Conservation (phyloP, 2,113 vertebrate genomes). For the Amphiprion percula region DNA sequence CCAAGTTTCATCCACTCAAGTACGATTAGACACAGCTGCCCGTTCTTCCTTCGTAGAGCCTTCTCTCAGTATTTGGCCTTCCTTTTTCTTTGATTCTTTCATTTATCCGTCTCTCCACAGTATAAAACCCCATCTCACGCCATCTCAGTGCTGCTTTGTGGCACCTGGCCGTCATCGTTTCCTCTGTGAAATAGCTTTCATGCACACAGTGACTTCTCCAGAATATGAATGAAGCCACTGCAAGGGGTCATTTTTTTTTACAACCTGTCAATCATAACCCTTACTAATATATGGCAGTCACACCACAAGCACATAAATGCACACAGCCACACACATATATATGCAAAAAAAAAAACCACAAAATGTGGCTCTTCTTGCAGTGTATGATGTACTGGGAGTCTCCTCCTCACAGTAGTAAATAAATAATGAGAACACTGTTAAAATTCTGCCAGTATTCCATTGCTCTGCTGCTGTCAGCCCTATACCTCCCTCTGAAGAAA, state of each 20-base stretch:
- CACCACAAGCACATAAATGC: not conserved
- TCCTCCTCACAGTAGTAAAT: slow-evolving; percentile 73
- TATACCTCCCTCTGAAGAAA: slow-evolving; percentile 40
- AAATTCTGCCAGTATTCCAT: slow-evolving; percentile 76
- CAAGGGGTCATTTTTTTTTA: slow-evolving; percentile 21
- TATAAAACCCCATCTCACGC: slow-evolving; percentile 41
- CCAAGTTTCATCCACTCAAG: slow-evolving; percentile 11
- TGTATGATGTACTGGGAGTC: slow-evolving; percentile 48
- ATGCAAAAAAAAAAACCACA: slow-evolving; percentile 5
- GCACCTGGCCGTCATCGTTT: slow-evolving; percentile 44
- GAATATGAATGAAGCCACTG: slow-evolving; percentile 74
- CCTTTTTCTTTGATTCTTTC: slow-evolving; percentile 13
- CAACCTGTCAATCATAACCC: slow-evolving; percentile 30
- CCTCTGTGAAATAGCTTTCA: slow-evolving; percentile 63
- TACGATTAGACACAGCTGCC: slow-evolving; percentile 9
- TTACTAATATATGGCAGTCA: slow-evolving; percentile 24
- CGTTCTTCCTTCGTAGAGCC: not conserved
- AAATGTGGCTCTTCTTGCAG: slow-evolving; percentile 31
- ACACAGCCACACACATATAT: not conserved
- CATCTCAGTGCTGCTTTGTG: slow-evolving; percentile 37
- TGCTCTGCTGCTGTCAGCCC: slow-evolving; percentile 41
- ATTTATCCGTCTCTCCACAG: slow-evolving; percentile 25
- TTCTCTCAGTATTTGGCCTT: slow-evolving; percentile 9
- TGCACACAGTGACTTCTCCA: slow-evolving; percentile 26
- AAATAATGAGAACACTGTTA: slow-evolving; percentile 82